Percentiles rank a stretch among this genome's conserved stretches.
Evolutionary conservation across 2,888 invertebrate species (phyloP).

Genomic region (Antheraea yamamai): DNA sequence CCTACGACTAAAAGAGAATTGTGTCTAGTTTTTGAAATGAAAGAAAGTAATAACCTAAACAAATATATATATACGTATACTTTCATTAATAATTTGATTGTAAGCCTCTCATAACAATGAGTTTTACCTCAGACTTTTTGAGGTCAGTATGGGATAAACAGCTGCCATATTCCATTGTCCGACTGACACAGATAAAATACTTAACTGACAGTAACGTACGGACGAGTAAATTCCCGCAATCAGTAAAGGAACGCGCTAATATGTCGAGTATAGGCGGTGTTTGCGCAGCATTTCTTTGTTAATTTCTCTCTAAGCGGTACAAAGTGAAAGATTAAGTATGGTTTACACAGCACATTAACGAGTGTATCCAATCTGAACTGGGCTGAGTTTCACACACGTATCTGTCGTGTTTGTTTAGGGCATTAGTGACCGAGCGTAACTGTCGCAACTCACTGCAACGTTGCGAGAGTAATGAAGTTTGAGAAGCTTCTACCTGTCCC

Average conservation of each 20-base stretch:
- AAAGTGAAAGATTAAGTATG: constrained; percentile 76
- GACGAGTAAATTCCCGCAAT: constrained; percentile 47
- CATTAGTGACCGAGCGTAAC: constrained; percentile 65
- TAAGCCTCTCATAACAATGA: constrained; percentile 1
- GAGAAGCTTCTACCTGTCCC: constrained; percentile 4
- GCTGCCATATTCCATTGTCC: constrained; percentile 48
- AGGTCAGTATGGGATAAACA: neutral
- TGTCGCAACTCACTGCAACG: constrained; percentile 53
- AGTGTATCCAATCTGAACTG: constrained; percentile 64
- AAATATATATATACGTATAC: neutral
- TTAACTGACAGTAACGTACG: constrained; percentile 39
- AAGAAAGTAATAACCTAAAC: neutral
- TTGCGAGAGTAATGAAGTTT: constrained; percentile 34
- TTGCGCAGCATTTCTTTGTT: constrained; percentile 66
- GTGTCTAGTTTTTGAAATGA: neutral
- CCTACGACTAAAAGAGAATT: neutral
- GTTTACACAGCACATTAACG: constrained; percentile 68
- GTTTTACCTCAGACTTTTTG: neutral
- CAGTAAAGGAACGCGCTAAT: constrained; percentile 57
- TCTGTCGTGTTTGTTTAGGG: constrained; percentile 57
- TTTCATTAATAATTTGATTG: neutral
- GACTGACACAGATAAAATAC: constrained; percentile 42
- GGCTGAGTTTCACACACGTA: constrained; percentile 72
- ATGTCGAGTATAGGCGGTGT: constrained; percentile 53
- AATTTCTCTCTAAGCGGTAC: constrained; percentile 70